Percentiles rank a stretch among this genome's conserved stretches.
Conservation (phyloP, 2,113 vertebrate species). For the Ceyx margarethae region DNA sequence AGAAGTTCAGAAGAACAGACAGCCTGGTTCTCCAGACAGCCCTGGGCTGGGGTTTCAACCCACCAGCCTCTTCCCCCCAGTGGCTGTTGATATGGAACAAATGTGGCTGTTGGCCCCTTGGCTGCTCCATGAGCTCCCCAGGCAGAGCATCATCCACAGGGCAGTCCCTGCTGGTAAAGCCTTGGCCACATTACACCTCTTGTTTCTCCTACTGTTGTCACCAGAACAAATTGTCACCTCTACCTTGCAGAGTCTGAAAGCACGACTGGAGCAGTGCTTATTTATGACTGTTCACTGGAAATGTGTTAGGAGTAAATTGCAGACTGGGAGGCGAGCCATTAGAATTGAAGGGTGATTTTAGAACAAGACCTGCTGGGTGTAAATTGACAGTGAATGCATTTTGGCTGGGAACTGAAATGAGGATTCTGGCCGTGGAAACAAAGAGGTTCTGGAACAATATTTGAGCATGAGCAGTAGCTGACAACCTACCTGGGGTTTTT, state of each 20-base stretch:
- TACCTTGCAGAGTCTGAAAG: neutral
- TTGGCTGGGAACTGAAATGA: neutral
- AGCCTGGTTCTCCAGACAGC: neutral
- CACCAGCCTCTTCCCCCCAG: neutral
- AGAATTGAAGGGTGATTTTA: neutral
- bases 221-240: neutral
- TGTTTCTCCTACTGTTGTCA: neutral
- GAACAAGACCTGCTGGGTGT: neutral
- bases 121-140: neutral
- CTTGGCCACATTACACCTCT: neutral
- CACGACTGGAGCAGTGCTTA: neutral
- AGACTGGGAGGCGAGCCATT: neutral
- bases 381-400: neutral
- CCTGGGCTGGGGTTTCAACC: neutral
- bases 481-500: neutral
- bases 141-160: neutral
- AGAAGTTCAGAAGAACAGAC: neutral
- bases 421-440: neutral
- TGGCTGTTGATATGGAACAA: neutral
- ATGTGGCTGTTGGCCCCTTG: neutral
- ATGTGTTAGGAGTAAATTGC: fast-evolving
- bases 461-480: neutral
- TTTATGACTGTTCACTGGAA: neutral
- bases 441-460: neutral
- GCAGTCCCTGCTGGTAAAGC: neutral